Percentiles rank a stretch among this genome's conserved stretches.
Evolutionary conservation across 2,888 invertebrate genomes (phyloP).

Genomic region (Drosophila ezoana): DNA sequence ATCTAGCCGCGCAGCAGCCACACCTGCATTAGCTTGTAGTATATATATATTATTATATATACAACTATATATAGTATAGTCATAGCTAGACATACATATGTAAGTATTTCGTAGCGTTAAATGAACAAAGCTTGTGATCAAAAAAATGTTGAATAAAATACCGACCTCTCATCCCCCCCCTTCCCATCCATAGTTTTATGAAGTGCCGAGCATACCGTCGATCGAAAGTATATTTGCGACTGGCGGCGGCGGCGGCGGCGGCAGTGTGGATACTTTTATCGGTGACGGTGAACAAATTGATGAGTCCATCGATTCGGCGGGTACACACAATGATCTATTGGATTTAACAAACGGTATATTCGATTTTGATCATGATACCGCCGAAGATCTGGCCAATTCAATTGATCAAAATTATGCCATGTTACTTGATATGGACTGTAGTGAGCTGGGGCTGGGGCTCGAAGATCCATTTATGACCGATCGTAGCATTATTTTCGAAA

Average conservation of each 20-base stretch:
- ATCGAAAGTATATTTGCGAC: constrained; percentile 61
- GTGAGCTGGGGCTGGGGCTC: constrained; percentile 42
- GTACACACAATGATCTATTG: constrained; percentile 32
- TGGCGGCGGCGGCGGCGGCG: constrained; percentile 21
- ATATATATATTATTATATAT: constrained; percentile 4
- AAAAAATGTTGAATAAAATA: constrained; percentile 60
- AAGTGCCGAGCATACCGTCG: constrained; percentile 42
- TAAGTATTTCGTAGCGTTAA: constrained; percentile 51
- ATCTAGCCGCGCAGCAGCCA: constrained; percentile 9
- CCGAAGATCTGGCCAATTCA: constrained; percentile 48
- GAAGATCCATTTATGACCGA: constrained; percentile 25
- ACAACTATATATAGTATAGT: constrained; percentile 33
- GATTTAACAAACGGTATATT: constrained; percentile 50
- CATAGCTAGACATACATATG: constrained; percentile 41
- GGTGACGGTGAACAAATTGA: constrained; percentile 26
- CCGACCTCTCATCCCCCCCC: constrained; percentile 59
- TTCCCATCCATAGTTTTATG: constrained; percentile 66
- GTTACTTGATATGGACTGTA: constrained; percentile 55
- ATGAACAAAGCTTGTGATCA: constrained; percentile 68
- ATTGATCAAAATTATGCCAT: constrained; percentile 53
- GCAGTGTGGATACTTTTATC: constrained; percentile 31
- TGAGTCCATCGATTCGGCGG: constrained; percentile 12
- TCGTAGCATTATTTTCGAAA: constrained; percentile 13
- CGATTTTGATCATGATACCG: constrained; percentile 44
- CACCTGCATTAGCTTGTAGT: constrained; percentile 5